Evolutionary conservation across 2,113 vertebrate species (phyloP).

Genomic region (Carassius auratus): DNA sequence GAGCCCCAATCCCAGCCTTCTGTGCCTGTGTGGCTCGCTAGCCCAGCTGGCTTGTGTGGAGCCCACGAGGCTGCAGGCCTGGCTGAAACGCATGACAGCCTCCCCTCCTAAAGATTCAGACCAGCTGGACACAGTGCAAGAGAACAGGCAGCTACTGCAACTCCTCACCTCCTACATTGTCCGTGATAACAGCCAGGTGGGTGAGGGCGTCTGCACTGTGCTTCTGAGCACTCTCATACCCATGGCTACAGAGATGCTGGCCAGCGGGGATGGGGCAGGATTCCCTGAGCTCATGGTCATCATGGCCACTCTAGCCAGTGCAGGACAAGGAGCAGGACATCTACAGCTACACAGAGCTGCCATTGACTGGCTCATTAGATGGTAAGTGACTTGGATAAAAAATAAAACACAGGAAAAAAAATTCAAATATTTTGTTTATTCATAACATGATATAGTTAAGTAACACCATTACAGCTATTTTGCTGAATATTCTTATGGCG

Average conservation of each 20-base stretch:
- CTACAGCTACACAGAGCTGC: conserved; percentile 94
- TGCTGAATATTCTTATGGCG: too few species aligned
- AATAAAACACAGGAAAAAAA: too few species aligned
- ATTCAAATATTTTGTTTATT: too few species aligned
- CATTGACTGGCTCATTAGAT: conserved; percentile 94
- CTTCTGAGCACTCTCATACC: conserved; percentile 94
- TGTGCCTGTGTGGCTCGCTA: conserved; percentile 91
- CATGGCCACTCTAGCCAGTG: conserved; percentile 95
- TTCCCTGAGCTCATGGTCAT: conserved; percentile 98
- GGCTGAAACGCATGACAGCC: conserved; percentile 94
- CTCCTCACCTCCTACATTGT: conserved; percentile 94
- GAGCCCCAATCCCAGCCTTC: conserved; percentile 92
- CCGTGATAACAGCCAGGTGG: conserved; percentile 98
- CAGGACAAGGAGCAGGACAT: conserved; percentile 95
- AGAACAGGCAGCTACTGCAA: conserved; percentile 94
- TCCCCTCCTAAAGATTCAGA: conserved; percentile 92
- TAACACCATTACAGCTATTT: too few species aligned
- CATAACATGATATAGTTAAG: too few species aligned
- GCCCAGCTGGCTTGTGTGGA: conserved; percentile 96
- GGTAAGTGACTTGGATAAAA: conserved; percentile 77
- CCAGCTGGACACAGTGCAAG: conserved; percentile 91
- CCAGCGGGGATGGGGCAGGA: conserved; percentile 91
- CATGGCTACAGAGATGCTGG: conserved; percentile 97
- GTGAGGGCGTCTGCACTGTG: conserved; percentile 96
- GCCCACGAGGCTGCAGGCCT: conserved; percentile 87